A percentile compares a stretch with the other conserved stretches of the same genome.
Conservation (phyloP, 2,797 vertebrate species). For the Meda fulgida region DNA sequence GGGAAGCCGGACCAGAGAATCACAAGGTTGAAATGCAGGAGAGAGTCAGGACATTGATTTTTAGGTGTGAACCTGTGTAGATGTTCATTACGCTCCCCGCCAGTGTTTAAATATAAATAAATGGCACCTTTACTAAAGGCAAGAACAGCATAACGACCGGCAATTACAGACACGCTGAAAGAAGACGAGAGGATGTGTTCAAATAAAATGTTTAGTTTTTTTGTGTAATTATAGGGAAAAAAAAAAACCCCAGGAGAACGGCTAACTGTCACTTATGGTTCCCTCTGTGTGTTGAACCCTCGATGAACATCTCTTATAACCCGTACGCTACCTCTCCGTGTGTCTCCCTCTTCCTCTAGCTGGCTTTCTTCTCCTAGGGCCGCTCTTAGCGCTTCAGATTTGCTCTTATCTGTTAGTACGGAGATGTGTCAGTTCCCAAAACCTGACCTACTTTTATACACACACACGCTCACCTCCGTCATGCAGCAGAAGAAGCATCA, state of each 20-base stretch:
- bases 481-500: slow-evolving; percentile 39
- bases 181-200: slow-evolving; percentile 66
- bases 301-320: slow-evolving; percentile 56
- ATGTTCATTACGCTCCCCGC: slow-evolving; percentile 69
- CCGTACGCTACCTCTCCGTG: slow-evolving; percentile 2
- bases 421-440: slow-evolving; percentile 80
- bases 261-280: slow-evolving; percentile 67
- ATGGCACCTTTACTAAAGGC: slow-evolving; percentile 60
- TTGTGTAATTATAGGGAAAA: slow-evolving; percentile 62
- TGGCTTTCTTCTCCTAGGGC: slow-evolving; percentile 67
- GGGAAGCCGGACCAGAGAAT: slow-evolving; percentile 62
- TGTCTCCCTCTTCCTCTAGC: not conserved
- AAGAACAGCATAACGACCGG: slow-evolving; percentile 42
- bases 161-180: slow-evolving; percentile 53
- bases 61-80: slow-evolving; percentile 66
- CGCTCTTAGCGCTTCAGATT: slow-evolving; percentile 72
- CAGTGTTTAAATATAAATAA: slow-evolving; percentile 67
- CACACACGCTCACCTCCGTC: slow-evolving; percentile 38
- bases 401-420: slow-evolving; percentile 79
- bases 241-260: slow-evolving; percentile 41
- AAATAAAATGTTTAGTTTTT: slow-evolving; percentile 62
- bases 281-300: slow-evolving; percentile 72
- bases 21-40: slow-evolving; percentile 51
- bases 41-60: slow-evolving; percentile 65
- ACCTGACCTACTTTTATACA: slow-evolving; percentile 81